These are phyloP conservation scores for Saguinus imperator DNA, from an alignment of 2,113 vertebrate species.

Conservation along the genomic window DNA sequence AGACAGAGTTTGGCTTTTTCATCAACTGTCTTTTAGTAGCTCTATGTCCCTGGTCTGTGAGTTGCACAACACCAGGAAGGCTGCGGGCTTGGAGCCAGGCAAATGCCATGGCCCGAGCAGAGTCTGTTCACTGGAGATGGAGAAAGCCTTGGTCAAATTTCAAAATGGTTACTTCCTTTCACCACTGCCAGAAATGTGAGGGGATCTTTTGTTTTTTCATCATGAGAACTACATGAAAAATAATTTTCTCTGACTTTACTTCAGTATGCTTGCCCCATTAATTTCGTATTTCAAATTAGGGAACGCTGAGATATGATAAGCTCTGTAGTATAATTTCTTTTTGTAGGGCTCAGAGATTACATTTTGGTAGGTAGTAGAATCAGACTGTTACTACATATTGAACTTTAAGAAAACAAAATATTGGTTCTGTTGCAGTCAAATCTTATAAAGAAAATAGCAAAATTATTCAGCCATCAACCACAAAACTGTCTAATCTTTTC, in stretches of 20 bases:
- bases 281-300: not conserved
- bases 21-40: not conserved
- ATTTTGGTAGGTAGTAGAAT: not conserved
- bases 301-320: not conserved
- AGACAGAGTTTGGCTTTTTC: too few species aligned
- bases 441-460: not conserved
- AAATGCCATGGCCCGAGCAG: not conserved
- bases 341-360: not conserved
- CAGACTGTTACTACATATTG: not conserved
- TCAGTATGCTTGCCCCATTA: not conserved
- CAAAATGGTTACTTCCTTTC: not conserved
- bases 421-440: not conserved
- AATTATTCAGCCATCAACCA: not conserved
- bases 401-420: conserved; percentile 24
- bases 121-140: not conserved
- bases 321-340: not conserved
- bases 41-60: not conserved
- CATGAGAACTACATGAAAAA: not conserved
- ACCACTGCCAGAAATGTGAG: not conserved
- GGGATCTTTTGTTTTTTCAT: not conserved
- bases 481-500: not conserved
- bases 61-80: not conserved
- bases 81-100: not conserved
- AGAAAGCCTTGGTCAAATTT: not conserved
- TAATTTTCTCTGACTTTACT: conserved; percentile 17